These are phyloP conservation scores for Corythoichthys haematopterus DNA, from an alignment of 2,113 vertebrate genomes.

Conservation along the genomic window DNA sequence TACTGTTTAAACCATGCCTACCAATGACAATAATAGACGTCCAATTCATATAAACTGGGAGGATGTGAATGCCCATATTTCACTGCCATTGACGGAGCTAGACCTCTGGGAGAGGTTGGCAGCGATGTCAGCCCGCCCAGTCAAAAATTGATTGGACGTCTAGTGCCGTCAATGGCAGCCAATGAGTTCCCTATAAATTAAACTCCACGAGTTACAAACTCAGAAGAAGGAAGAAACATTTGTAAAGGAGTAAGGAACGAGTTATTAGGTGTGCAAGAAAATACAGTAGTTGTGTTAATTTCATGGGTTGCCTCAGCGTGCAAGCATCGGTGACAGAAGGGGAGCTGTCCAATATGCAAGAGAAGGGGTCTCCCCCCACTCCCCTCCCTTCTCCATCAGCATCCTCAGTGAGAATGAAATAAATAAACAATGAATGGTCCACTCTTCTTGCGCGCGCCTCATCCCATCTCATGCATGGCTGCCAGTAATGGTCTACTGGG, in stretches of 20 bases:
- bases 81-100: too few relatives aligned
- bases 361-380: conserved; percentile 16
- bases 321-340: conserved; percentile 66
- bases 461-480: conserved; percentile 81
- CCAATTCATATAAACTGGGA: too few relatives aligned
- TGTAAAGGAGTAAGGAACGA: conserved; percentile 1
- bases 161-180: too few relatives aligned
- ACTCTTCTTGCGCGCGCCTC: conserved; percentile 65
- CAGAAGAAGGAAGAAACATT: neutral
- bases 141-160: too few relatives aligned
- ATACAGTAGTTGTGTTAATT: conserved; percentile 39
- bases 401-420: conserved; percentile 69
- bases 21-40: too few relatives aligned
- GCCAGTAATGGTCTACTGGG: conserved; percentile 77
- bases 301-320: conserved; percentile 52
- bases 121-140: too few relatives aligned
- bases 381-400: conserved; percentile 17
- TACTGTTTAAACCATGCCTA: too few relatives aligned
- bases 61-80: too few relatives aligned
- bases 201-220: too few relatives aligned
- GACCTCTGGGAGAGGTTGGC: too few relatives aligned
- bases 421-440: conserved; percentile 77
- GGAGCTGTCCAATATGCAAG: conserved; percentile 54
- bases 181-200: too few relatives aligned
- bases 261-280: conserved; percentile 34